These are phyloP conservation scores for Drosophila nr. medialis DNA, from an alignment of 2,888 invertebrate genomes.

Conservation along the genomic window DNA sequence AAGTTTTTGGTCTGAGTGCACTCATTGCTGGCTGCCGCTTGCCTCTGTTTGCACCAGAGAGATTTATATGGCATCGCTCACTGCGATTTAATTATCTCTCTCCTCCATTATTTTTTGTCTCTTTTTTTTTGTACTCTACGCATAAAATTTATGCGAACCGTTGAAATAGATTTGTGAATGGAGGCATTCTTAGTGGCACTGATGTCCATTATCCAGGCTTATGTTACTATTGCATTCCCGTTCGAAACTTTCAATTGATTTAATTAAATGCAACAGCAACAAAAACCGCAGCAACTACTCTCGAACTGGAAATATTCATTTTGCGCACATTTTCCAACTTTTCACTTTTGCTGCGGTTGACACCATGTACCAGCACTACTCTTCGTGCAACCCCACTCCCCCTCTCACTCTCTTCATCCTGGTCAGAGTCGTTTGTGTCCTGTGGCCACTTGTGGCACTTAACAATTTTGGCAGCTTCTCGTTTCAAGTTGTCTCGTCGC, in stretches of 20 bases:
- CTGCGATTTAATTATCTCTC: slow-evolving; percentile 73
- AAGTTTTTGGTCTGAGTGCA: slow-evolving; percentile 50
- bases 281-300: slow-evolving; percentile 59
- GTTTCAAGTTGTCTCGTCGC: slow-evolving; percentile 57
- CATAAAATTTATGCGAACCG: slow-evolving; percentile 40
- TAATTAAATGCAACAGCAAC: slow-evolving; percentile 56
- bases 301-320: slow-evolving; percentile 47
- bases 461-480: slow-evolving; percentile 57
- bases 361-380: slow-evolving; percentile 27
- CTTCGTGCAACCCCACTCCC: background rate
- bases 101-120: slow-evolving; percentile 3
- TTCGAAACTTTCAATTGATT: slow-evolving; percentile 64
- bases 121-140: slow-evolving; percentile 9
- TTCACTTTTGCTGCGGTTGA: slow-evolving; percentile 59
- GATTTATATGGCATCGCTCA: slow-evolving; percentile 70
- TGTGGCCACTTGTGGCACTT: slow-evolving; percentile 67
- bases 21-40: slow-evolving; percentile 21
- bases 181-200: slow-evolving; percentile 19
- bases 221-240: slow-evolving; percentile 36
- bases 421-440: slow-evolving; percentile 47
- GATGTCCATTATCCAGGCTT: slow-evolving; percentile 46
- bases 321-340: slow-evolving; percentile 61
- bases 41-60: slow-evolving; percentile 1
- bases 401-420: background rate
- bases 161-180: slow-evolving; percentile 26